Evolutionary conservation across 2,113 vertebrate genomes (phyloP).

Genomic region (Scalopus aquaticus): DNA sequence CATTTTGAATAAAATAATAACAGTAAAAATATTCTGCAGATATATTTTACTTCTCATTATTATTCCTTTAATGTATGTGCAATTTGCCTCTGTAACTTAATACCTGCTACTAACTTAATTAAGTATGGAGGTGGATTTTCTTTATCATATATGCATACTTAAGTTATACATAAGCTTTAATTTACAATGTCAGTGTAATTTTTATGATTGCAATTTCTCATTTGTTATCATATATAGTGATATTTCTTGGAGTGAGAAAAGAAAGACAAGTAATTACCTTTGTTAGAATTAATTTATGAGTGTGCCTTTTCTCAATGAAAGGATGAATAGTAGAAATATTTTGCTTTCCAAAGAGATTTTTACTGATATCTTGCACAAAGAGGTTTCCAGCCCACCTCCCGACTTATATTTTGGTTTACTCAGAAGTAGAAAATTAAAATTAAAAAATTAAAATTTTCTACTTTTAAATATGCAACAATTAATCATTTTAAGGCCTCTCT

Average conservation of each 20-base stretch:
- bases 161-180: not conserved
- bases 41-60: not conserved
- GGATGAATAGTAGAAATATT: not conserved
- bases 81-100: slow-evolving; percentile 3
- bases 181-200: not conserved
- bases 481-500: not conserved
- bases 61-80: not conserved
- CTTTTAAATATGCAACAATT: too few relatives aligned
- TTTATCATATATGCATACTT: not conserved
- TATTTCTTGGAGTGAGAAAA: not conserved
- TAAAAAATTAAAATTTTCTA: slow-evolving; percentile 5
- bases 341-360: not conserved
- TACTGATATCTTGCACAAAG: not conserved
- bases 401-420: not conserved
- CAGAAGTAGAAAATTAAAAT: slow-evolving; percentile 30
- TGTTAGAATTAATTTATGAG: not conserved
- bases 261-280: not conserved
- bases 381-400: not conserved
- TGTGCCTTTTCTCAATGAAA: not conserved
- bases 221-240: not conserved
- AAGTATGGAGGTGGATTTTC: not conserved
- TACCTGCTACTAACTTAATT: not conserved
- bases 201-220: not conserved
- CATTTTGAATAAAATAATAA: not conserved
- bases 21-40: not conserved